Evolutionary conservation across 2,888 invertebrate species (phyloP), one percentile per base, ranked within the genome.

Genomic region (Chrysotoxum bicinctum): DNA sequence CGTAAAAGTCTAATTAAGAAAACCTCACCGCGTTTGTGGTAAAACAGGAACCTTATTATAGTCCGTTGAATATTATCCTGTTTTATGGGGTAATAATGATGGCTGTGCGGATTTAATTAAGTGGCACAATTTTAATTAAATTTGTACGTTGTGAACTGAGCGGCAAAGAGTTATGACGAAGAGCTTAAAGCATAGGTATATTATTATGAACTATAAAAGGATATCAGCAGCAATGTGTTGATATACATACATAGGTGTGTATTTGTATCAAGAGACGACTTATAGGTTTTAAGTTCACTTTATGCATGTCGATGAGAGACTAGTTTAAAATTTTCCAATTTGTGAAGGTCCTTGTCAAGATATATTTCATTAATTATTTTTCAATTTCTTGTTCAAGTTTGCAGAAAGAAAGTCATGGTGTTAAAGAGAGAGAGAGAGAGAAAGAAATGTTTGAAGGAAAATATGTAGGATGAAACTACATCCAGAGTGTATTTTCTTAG

Each of bases 41-140:
- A 70, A 70, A 79, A 74, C 79, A 79, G 83, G 79, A 84, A 75
- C 74, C 78, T 74, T 84, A 79, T 84, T 79, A 84, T 84, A 84
- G 83, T 79, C 69, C 69, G 64, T 70, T 69, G 79, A 56, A 84
- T 79, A 79, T 79, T 75, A 79, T 64, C 64, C 79, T 66, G 68
- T 78, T 74, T 75, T 75, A 84, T 84, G 62, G 70, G 83, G 69
- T 79, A 79, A 79, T 84, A 84, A 84, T 84, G 56, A 84, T 84
- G 74, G 79, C 83, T 70, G 74, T 74, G 79, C 48, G 70, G 74
- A 84, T 79, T 84, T 84, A 84, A 84, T 84, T 79, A 84, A 84
- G 83, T 84, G 79, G 74, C 74, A 79, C 79, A 74, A 75, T 84
- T 84, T 84, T 84, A 84, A 84, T 84, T 84, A 84, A 84, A 79